A percentile compares a stretch with the other conserved stretches of the same genome.
Evolutionary conservation across 2,797 vertebrate genomes (phyloP).

Genomic region (Neomorphus geoffroyi): DNA sequence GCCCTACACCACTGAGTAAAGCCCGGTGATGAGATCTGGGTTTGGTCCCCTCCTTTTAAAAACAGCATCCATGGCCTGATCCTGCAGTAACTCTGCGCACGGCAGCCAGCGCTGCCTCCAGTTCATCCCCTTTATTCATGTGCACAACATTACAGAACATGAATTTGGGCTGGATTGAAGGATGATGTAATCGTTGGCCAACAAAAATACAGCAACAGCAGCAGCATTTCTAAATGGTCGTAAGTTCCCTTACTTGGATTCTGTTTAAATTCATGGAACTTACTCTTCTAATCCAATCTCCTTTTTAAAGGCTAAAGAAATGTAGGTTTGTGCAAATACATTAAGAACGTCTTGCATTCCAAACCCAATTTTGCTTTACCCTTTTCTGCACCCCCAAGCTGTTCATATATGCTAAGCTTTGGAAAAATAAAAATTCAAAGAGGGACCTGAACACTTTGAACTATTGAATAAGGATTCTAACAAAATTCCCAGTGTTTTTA

Average conservation of each 20-base stretch:
- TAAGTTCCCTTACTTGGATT: not conserved
- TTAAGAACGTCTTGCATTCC: not conserved
- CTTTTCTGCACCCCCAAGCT: not conserved
- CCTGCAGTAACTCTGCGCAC: not conserved
- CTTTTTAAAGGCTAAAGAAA: not conserved
- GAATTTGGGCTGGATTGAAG: not conserved
- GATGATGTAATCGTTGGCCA: not conserved
- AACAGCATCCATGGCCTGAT: not conserved
- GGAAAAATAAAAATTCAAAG: not conserved
- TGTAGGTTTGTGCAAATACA: not conserved
- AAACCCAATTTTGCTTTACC: not conserved
- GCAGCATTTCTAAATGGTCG: not conserved
- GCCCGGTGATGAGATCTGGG: not conserved
- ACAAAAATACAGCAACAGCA: not conserved
- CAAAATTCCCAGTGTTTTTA: not conserved
- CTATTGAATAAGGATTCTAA: not conserved
- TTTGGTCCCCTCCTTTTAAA: not conserved
- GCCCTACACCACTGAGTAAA: not conserved
- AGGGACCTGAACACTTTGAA: not conserved
- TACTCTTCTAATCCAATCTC: not conserved
- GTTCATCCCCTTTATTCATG: not conserved
- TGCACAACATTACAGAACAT: not conserved
- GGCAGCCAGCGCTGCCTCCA: not conserved
- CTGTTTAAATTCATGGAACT: not conserved
- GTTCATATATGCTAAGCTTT: not conserved